phyloP scores from a whole-genome alignment of 2,888 invertebrate species.

The Yponomeuta sedellus region DNA sequence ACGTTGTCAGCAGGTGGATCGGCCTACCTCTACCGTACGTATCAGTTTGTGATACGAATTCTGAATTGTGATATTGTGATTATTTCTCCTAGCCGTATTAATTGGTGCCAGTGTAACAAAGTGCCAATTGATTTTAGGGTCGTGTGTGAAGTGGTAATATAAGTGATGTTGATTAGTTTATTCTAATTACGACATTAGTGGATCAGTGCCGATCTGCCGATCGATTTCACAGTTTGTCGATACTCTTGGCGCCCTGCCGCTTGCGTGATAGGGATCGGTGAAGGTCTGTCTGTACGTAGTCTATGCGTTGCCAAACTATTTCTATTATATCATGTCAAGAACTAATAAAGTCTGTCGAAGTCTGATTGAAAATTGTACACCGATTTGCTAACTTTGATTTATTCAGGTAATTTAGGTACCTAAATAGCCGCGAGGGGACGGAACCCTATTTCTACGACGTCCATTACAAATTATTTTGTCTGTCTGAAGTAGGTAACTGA shows the following conservation, averaged over 20 bases:
- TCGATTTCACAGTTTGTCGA: slow-evolving; percentile 19
- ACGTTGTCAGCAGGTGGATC: slow-evolving; percentile 71
- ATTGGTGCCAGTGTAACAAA: not conserved
- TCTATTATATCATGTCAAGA: slow-evolving; percentile 27
- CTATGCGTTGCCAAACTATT: slow-evolving; percentile 52
- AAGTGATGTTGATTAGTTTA: not conserved
- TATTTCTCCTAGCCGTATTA: not conserved
- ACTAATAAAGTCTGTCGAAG: not conserved
- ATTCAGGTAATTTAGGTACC: slow-evolving; percentile 15
- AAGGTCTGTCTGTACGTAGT: slow-evolving; percentile 38
- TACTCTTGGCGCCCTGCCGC: slow-evolving; percentile 48
- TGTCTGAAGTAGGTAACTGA: too few species aligned
- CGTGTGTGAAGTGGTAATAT: not conserved
- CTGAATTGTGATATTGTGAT: not conserved
- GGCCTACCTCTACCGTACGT: slow-evolving; percentile 66
- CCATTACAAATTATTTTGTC: too few species aligned
- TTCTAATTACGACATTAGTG: not conserved
- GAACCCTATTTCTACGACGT: too few species aligned
- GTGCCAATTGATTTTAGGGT: not conserved
- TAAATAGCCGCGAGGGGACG: too few species aligned
- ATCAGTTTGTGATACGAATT: slow-evolving; percentile 20
- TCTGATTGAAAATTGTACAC: not conserved
- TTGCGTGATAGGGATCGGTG: slow-evolving; percentile 32
- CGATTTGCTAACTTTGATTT: slow-evolving; percentile 17
- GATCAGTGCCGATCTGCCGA: not conserved